These are phyloP conservation scores for Oenanthe melanoleuca DNA, from an alignment of 2,113 vertebrate species.

Conservation along the genomic window DNA sequence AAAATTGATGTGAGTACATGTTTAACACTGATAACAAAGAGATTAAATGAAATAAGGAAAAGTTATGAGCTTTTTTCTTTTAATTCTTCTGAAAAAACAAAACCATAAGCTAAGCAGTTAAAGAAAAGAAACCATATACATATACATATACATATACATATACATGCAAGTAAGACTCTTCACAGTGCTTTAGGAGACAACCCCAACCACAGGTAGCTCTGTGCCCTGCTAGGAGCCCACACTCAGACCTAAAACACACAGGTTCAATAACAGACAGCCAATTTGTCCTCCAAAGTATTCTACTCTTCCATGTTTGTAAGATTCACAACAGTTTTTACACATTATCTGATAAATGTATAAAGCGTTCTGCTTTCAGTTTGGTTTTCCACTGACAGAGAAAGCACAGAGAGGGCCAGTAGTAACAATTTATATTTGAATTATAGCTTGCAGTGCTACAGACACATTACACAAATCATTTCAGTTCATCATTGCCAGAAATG, in stretches of 20 bases:
- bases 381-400: neutral
- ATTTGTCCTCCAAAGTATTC: neutral
- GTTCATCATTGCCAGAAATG: neutral
- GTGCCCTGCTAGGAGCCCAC: neutral
- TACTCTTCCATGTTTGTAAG: neutral
- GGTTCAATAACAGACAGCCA: neutral
- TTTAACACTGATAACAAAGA: neutral
- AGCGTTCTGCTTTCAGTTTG: neutral
- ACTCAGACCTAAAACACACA: neutral
- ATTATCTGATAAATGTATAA: neutral
- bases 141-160: neutral
- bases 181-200: neutral
- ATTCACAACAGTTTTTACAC: neutral
- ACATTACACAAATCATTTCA: neutral
- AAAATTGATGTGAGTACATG: neutral
- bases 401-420: neutral
- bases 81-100: neutral
- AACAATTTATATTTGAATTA: neutral
- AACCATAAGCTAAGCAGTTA: neutral
- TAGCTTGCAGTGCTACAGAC: neutral
- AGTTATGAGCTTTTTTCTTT: neutral
- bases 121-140: neutral
- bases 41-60: neutral
- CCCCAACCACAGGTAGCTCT: fast-evolving
- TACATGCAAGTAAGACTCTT: neutral